phyloP scores from a whole-genome alignment of 2,113 vertebrate genomes.

The Dissostichus mawsoni region DNA sequence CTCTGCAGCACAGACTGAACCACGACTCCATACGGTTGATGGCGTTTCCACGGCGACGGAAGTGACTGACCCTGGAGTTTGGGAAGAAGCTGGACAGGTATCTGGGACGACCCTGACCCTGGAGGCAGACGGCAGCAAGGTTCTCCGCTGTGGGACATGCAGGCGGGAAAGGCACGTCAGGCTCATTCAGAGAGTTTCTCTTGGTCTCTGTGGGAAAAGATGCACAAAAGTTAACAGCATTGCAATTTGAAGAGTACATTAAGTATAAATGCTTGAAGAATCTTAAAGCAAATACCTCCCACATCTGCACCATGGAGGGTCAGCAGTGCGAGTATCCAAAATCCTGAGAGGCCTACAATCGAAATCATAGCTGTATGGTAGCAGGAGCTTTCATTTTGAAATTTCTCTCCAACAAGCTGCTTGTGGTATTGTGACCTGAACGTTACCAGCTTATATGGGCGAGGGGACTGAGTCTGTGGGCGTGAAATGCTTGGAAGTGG shows the following conservation, averaged over 20 bases:
- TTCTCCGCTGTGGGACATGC: conserved; percentile 76
- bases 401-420: not conserved
- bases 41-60: conserved; percentile 78
- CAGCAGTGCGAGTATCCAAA: conserved; percentile 57
- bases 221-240: not conserved
- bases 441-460: conserved; percentile 37
- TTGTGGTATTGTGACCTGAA: not conserved
- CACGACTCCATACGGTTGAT: conserved; percentile 83
- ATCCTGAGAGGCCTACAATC: conserved; percentile 15
- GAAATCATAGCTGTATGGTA: conserved; percentile 53
- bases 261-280: not conserved
- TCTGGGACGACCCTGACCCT: conserved; percentile 56
- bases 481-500: conserved; percentile 26
- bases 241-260: not conserved
- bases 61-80: conserved; percentile 72
- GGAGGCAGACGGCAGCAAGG: conserved; percentile 77
- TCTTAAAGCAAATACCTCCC: conserved; percentile 58
- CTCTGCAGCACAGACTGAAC: conserved; percentile 76
- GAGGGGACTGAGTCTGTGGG: conserved; percentile 22
- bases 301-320: conserved; percentile 36
- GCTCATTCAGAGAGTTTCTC: not conserved
- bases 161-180: conserved; percentile 83
- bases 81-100: conserved; percentile 82
- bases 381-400: not conserved
- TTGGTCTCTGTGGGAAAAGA: not conserved